A percentile compares a stretch with the other conserved stretches of the same genome.
Conservation (phyloP, 1,140 invertebrate species). For the Lethocerus indicus region DNA sequence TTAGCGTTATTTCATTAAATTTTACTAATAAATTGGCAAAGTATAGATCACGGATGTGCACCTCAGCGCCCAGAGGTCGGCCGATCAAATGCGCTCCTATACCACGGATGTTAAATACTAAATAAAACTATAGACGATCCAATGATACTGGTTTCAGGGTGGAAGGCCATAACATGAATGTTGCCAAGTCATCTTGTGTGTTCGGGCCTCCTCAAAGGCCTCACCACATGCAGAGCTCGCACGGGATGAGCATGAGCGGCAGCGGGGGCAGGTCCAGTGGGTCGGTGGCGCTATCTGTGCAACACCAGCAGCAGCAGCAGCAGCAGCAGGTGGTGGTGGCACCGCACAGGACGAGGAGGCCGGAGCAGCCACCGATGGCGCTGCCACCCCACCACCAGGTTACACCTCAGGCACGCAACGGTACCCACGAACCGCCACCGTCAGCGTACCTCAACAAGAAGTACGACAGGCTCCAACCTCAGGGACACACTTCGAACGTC, state of each 20-base stretch:
- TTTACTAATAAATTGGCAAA: background rate
- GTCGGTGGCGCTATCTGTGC: background rate
- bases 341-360: background rate
- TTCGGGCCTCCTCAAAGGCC: constrained; percentile 12
- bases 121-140: too few relatives aligned
- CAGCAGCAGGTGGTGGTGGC: background rate
- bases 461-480: background rate
- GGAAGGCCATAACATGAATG: background rate
- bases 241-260: background rate
- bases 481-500: background rate
- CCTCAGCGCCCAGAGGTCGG: too few relatives aligned
- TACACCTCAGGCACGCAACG: background rate
- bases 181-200: constrained; percentile 10
- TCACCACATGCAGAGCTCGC: background rate
- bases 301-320: background rate
- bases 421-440: background rate
- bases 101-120: too few relatives aligned
- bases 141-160: background rate
- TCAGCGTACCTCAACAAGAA: background rate
- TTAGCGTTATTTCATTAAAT: background rate
- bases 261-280: background rate
- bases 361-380: background rate
- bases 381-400: background rate
- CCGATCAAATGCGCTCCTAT: too few relatives aligned
- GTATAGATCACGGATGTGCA: too few relatives aligned